A percentile compares a stretch with the other conserved stretches of the same genome.
Evolutionary conservation across 2,113 vertebrate species (phyloP).

Genomic region (Pontoporia blainvillei): DNA sequence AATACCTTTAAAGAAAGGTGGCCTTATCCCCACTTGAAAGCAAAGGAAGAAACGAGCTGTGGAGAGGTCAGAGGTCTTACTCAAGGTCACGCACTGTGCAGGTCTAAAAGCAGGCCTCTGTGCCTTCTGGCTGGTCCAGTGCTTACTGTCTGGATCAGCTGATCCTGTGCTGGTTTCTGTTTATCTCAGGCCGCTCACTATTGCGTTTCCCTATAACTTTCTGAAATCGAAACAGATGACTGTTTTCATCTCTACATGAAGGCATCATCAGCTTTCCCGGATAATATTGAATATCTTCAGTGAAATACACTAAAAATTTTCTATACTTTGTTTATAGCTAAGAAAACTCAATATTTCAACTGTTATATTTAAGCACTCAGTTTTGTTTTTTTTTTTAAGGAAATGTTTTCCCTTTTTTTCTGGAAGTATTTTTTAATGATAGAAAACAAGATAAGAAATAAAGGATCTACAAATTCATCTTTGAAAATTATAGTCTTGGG

Average conservation of each 20-base stretch:
- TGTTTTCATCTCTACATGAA: neutral
- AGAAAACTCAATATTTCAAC: slow-evolving; percentile 5
- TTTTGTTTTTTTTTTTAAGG: neutral
- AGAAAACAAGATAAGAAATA: neutral
- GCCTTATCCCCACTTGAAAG: neutral
- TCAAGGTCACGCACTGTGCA: neutral
- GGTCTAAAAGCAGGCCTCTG: neutral
- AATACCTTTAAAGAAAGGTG: neutral
- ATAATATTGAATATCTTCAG: neutral
- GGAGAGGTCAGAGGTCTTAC: neutral
- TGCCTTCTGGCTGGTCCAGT: neutral
- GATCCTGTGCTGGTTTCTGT: neutral
- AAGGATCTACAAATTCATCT: neutral
- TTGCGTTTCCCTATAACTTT: neutral
- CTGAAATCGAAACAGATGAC: neutral
- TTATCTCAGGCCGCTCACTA: neutral
- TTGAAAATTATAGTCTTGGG: slow-evolving; percentile 6
- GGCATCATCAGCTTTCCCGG: neutral
- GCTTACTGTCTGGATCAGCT: neutral
- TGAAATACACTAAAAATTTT: neutral
- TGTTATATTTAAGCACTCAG: neutral
- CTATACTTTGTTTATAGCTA: neutral
- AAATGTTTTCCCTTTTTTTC: neutral
- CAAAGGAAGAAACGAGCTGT: neutral
- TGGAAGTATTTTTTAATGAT: neutral